Percentiles rank a stretch among this genome's conserved stretches.
Evolutionary conservation across 2,797 vertebrate genomes (phyloP).

Genomic region (Gallinago solitaria): DNA sequence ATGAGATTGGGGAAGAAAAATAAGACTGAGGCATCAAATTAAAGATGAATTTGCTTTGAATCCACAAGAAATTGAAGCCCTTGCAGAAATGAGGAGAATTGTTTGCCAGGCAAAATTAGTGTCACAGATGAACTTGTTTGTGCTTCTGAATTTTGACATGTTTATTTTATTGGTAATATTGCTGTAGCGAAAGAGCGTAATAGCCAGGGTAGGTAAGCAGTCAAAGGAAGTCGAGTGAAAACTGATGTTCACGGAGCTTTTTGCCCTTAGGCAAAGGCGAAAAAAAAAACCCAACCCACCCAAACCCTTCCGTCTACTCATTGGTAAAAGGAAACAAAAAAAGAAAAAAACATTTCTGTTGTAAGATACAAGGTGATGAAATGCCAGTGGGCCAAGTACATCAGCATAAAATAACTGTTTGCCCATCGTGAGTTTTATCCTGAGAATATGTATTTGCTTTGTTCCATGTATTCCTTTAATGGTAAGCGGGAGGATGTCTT

Average conservation of each 20-base stretch:
- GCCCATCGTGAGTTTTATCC: not conserved
- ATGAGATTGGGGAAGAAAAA: conserved; percentile 68
- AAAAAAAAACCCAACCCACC: not conserved
- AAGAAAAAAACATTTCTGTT: not conserved
- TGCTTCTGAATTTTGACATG: conserved; percentile 58
- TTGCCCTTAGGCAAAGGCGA: conserved; percentile 14
- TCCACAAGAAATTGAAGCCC: conserved; percentile 54
- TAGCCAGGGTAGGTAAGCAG: conserved; percentile 10
- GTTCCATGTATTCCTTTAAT: not conserved
- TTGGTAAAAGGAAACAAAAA: not conserved
- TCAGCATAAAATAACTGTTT: not conserved
- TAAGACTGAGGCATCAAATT: conserved; percentile 58
- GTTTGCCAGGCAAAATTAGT: conserved; percentile 57
- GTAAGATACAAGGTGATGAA: not conserved
- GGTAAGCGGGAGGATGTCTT: conserved; percentile 17
- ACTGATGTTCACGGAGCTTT: conserved; percentile 13
- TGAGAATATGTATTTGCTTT: not conserved
- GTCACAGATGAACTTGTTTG: conserved; percentile 60
- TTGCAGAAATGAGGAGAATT: conserved; percentile 32
- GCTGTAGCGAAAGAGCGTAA: not conserved
- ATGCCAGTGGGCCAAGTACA: not conserved
- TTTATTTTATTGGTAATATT: conserved; percentile 55
- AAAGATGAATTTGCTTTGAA: conserved; percentile 68
- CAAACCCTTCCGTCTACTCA: not conserved
- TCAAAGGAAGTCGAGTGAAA: conserved; percentile 13